phyloP scores from a whole-genome alignment of 2,797 vertebrate species.

The Lagodon rhomboides region DNA sequence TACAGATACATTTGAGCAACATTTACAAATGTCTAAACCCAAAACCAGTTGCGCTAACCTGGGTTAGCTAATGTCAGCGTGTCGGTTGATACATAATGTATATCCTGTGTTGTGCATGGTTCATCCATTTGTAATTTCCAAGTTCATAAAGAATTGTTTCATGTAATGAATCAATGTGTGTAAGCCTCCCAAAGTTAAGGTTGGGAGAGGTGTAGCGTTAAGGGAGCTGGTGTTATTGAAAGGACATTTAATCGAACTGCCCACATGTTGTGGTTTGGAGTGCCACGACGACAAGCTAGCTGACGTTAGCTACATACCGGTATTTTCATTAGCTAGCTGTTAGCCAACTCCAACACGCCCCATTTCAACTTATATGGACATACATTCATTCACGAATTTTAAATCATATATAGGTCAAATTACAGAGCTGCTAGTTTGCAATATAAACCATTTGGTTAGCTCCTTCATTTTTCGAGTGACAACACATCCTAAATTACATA shows the following conservation, averaged over 20 bases:
- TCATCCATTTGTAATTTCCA: neutral
- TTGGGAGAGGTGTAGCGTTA: rapidly evolving
- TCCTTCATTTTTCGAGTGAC: neutral
- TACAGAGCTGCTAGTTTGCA: neutral
- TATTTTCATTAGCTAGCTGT: neutral
- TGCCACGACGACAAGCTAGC: slow-evolving; percentile 74
- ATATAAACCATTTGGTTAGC: neutral
- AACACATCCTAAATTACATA: neutral
- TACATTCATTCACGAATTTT: no score
- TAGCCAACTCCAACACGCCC: neutral
- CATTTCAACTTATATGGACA: slow-evolving; percentile 13
- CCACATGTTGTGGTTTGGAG: slow-evolving; percentile 23
- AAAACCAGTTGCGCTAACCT: neutral
- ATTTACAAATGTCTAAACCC: rapidly evolving
- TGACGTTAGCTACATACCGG: slow-evolving; percentile 16
- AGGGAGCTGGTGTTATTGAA: rapidly evolving
- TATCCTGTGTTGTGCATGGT: no score
- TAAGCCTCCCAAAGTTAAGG: rapidly evolving
- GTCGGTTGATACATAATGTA: neutral
- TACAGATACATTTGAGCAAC: neutral
- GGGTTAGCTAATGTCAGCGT: slow-evolving; percentile 15
- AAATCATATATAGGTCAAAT: neutral
- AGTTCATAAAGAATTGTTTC: neutral
- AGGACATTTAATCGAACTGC: neutral
- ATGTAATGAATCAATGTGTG: rapidly evolving